Percentiles rank a stretch among this genome's conserved stretches.
Evolutionary conservation across 2,113 vertebrate genomes (phyloP).

Genomic region (Setophaga coronata): DNA sequence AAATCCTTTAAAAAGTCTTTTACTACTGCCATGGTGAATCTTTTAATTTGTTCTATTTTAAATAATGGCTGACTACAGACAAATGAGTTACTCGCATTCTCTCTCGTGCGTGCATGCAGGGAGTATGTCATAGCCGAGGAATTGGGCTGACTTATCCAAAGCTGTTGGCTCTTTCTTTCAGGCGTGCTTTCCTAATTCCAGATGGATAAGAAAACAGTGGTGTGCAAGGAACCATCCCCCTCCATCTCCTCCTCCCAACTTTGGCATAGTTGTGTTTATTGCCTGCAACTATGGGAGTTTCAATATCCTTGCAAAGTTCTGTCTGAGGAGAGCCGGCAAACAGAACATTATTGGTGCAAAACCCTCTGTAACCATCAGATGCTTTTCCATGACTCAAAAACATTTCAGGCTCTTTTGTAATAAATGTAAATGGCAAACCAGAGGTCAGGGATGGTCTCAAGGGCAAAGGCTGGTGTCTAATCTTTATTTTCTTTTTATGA

Average conservation of each 20-base stretch:
- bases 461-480: slow-evolving; percentile 55
- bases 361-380: slow-evolving; percentile 40
- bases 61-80: not conserved
- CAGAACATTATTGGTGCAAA: slow-evolving; percentile 16
- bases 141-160: slow-evolving; percentile 51
- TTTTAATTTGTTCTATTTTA: not conserved
- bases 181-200: slow-evolving; percentile 65
- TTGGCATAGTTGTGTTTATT: slow-evolving; percentile 64
- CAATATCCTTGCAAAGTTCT: slow-evolving; percentile 41
- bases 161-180: slow-evolving; percentile 49
- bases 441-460: slow-evolving; percentile 62
- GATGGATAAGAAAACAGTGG: slow-evolving; percentile 55
- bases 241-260: slow-evolving; percentile 31
- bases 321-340: not conserved
- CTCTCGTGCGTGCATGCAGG: not conserved
- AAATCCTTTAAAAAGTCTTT: not conserved
- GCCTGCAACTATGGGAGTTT: slow-evolving; percentile 57
- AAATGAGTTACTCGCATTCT: not conserved
- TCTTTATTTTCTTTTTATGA: slow-evolving; percentile 65
- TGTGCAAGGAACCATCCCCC: slow-evolving; percentile 38
- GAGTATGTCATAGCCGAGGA: slow-evolving; percentile 39
- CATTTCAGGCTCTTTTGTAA: slow-evolving; percentile 54
- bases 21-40: not conserved
- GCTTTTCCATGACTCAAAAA: slow-evolving; percentile 29
- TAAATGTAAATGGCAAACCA: slow-evolving; percentile 63